Evolutionary conservation across 53 echinoderm and acorn worm species (phyloP).

Genomic region (Holothuria leucospilota): DNA sequence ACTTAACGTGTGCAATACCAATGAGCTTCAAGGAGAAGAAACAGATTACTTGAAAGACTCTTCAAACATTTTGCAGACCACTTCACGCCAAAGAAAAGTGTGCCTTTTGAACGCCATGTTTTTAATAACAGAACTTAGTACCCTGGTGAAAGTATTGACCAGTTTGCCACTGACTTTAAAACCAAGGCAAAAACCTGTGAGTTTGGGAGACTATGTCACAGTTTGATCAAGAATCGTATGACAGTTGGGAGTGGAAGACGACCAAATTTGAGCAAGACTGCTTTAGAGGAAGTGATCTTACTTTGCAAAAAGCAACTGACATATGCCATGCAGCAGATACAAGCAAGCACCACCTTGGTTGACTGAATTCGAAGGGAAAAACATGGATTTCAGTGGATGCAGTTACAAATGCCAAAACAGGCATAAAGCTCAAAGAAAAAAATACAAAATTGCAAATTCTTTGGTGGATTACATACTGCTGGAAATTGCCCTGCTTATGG

Average conservation of each 20-base stretch:
- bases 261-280: background rate
- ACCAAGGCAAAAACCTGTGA: background rate
- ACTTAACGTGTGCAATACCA: too few relatives aligned
- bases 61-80: too few relatives aligned
- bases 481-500: slow-evolving; percentile 42
- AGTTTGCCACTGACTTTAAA: background rate
- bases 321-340: background rate
- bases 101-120: too few relatives aligned
- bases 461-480: slow-evolving; percentile 16
- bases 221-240: background rate
- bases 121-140: too few relatives aligned
- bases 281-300: background rate
- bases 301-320: background rate
- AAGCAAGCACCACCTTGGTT: slow-evolving; percentile 4
- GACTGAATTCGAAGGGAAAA: background rate
- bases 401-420: background rate
- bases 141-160: too few relatives aligned
- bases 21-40: too few relatives aligned
- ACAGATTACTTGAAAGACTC: too few relatives aligned
- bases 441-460: slow-evolving; percentile 29
- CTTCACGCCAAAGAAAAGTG: too few relatives aligned
- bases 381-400: background rate
- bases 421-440: background rate
- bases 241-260: slow-evolving; percentile 7
- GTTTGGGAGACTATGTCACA: background rate